Evolutionary conservation across 2,797 vertebrate genomes (phyloP).

Genomic region (Simalia tracyae): DNA sequence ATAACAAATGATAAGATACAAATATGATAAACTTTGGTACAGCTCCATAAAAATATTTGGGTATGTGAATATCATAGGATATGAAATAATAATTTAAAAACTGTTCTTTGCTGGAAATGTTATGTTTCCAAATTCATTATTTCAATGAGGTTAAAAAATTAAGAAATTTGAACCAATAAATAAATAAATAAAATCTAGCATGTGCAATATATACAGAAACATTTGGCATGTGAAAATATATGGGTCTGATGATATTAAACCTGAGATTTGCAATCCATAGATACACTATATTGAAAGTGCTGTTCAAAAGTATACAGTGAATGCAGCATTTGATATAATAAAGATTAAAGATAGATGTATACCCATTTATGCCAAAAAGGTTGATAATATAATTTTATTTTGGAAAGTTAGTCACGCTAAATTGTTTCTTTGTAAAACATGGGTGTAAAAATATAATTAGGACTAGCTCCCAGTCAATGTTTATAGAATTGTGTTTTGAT

Average conservation of each 20-base stretch:
- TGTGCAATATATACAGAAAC: background rate
- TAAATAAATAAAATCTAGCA: background rate
- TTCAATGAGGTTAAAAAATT: background rate
- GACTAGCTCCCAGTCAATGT: background rate
- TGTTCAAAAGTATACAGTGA: background rate
- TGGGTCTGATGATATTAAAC: background rate
- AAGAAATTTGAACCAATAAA: background rate
- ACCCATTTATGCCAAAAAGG: background rate
- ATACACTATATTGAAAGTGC: background rate
- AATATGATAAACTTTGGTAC: background rate
- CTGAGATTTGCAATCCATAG: background rate
- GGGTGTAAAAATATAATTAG: background rate
- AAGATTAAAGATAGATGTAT: background rate
- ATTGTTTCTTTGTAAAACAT: background rate
- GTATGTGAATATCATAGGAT: background rate
- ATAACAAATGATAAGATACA: background rate
- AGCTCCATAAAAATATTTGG: background rate
- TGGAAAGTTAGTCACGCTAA: background rate
- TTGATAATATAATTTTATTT: background rate
- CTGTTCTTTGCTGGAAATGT: background rate
- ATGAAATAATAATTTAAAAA: background rate
- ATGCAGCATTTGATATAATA: background rate
- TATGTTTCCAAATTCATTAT: background rate
- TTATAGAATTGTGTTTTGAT: background rate
- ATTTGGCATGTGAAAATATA: background rate